Evolutionary conservation across 2,113 vertebrate species (phyloP).

Genomic region (Lonchura striata): DNA sequence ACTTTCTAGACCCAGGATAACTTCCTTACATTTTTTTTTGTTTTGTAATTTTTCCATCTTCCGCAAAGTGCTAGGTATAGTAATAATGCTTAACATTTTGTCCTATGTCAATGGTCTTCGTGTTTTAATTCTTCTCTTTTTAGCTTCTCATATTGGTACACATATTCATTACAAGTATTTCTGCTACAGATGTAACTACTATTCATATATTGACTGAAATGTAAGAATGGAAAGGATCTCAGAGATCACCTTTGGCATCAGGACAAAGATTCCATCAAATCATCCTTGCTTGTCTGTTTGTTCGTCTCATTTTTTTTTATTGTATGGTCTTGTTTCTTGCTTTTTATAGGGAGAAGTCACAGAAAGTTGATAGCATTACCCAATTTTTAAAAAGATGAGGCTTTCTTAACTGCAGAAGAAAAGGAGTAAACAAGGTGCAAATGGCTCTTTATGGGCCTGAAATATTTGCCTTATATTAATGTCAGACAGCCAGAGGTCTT

Average conservation of each 20-base stretch:
- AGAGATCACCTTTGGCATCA: neutral
- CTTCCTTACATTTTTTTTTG: neutral
- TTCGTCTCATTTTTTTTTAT: neutral
- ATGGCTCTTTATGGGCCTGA: neutral
- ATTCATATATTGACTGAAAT: neutral
- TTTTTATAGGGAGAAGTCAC: neutral
- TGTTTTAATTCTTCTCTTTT: neutral
- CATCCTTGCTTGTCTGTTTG: neutral
- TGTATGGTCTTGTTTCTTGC: neutral
- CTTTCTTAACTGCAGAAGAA: neutral
- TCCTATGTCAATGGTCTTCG: neutral
- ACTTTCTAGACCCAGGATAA: neutral
- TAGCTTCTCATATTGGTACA: neutral
- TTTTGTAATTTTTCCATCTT: neutral
- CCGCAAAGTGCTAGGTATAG: neutral
- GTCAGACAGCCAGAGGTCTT: neutral
- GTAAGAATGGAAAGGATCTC: neutral
- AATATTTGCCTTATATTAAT: neutral
- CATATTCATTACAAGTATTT: neutral
- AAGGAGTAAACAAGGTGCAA: neutral
- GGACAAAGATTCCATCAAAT: neutral
- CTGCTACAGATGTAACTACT: neutral
- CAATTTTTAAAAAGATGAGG: neutral
- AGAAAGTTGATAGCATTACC: neutral
- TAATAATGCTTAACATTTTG: neutral